phyloP scores from a whole-genome alignment of 2,113 vertebrate genomes.

The Menidia beryllina region DNA sequence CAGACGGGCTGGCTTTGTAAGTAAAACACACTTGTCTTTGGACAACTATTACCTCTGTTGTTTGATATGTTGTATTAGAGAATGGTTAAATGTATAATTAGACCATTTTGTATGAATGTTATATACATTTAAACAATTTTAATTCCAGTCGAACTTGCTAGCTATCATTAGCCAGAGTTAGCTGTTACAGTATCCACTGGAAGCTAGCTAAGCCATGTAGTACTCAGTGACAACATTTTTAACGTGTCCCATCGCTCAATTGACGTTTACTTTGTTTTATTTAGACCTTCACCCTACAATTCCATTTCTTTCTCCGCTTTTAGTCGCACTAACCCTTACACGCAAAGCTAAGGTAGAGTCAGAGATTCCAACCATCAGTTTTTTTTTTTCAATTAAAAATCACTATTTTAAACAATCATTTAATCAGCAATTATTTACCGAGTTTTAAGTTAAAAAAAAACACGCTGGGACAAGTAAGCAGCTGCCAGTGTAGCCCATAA shows the following conservation, averaged over 20 bases:
- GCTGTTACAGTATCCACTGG: slow-evolving; percentile 21
- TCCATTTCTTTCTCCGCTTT: neutral
- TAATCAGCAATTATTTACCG: too few species aligned
- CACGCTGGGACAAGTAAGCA: slow-evolving; percentile 6
- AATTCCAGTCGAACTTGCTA: slow-evolving; percentile 9
- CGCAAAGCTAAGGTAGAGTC: neutral
- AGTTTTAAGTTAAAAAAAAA: neutral
- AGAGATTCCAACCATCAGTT: neutral
- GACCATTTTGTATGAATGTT: neutral
- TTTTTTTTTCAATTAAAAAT: neutral
- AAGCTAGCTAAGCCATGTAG: slow-evolving; percentile 27
- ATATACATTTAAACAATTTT: neutral
- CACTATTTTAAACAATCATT: neutral
- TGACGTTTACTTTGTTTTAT: slow-evolving; percentile 13
- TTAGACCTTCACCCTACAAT: neutral
- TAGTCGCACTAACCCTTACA: neutral
- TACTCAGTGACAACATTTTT: slow-evolving; percentile 8
- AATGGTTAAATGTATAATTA: neutral
- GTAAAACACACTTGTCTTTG: slow-evolving; percentile 25
- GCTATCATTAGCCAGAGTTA: slow-evolving; percentile 54
- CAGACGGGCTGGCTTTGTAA: slow-evolving; percentile 56
- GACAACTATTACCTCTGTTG: neutral
- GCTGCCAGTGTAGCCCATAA: slow-evolving; percentile 14
- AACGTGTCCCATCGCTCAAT: slow-evolving; percentile 14
- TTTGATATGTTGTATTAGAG: neutral